Conservation (phyloP, 2,113 vertebrate genomes). For the Tylochromis polylepis region DNA sequence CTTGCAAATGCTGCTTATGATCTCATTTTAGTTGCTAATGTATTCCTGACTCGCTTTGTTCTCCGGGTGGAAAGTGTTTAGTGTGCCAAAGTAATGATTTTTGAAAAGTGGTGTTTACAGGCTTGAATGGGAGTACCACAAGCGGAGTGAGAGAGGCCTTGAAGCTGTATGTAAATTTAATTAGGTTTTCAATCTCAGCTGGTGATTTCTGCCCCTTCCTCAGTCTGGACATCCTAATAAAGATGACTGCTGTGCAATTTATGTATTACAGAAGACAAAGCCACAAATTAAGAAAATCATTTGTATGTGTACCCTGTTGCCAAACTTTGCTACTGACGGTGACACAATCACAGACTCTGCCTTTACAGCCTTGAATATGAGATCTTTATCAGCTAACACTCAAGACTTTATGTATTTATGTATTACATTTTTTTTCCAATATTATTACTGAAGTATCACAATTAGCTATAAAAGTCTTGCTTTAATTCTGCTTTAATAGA, state of each 20-base stretch:
- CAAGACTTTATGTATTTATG: neutral
- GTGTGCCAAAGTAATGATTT: slow-evolving; percentile 62
- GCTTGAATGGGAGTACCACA: slow-evolving; percentile 44
- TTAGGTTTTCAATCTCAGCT: slow-evolving; percentile 58
- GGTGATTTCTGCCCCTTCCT: slow-evolving; percentile 34
- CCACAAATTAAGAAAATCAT: slow-evolving; percentile 29
- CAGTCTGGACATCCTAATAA: slow-evolving; percentile 48
- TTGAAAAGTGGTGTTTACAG: slow-evolving; percentile 62
- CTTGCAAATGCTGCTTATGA: slow-evolving; percentile 56
- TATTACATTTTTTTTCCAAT: neutral
- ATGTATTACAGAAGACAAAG: slow-evolving; percentile 17
- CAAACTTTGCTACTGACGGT: neutral
- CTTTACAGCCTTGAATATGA: neutral
- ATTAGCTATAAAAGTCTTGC: neutral
- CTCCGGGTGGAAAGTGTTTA: slow-evolving; percentile 58
- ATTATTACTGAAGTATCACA: neutral
- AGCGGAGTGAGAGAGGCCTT: slow-evolving; percentile 31
- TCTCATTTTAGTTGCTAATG: slow-evolving; percentile 68
- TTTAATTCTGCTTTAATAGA: neutral
- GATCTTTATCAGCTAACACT: neutral
- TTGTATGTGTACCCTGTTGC: neutral
- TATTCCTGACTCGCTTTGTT: slow-evolving; percentile 61
- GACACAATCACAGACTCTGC: neutral
- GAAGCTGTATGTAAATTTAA: slow-evolving; percentile 64
- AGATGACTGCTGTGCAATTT: slow-evolving; percentile 34